phyloP scores from a whole-genome alignment of 2,113 vertebrate species.

The Onychostruthus taczanowskii region DNA sequence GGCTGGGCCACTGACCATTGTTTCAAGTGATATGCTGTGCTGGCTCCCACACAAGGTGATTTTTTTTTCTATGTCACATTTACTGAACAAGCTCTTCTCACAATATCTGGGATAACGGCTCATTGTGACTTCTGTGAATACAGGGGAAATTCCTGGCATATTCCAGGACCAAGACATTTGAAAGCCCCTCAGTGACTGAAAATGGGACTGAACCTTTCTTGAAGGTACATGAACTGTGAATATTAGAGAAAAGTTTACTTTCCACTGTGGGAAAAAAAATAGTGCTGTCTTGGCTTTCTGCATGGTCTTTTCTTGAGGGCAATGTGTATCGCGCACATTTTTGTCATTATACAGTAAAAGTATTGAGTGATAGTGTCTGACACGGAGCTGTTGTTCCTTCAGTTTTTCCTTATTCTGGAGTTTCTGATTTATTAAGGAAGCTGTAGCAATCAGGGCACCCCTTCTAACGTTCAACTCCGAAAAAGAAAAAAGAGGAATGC shows the following conservation, averaged over 20 bases:
- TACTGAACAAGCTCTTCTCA: conserved; percentile 12
- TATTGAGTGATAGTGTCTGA: background rate
- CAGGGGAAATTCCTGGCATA: background rate
- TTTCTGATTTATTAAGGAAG: background rate
- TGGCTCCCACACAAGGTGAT: background rate
- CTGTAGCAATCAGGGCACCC: background rate
- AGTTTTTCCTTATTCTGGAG: background rate
- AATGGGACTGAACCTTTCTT: background rate
- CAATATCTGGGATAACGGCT: background rate
- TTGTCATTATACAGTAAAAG: background rate
- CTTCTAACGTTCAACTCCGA: background rate
- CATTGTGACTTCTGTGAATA: background rate
- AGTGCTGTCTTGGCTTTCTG: background rate
- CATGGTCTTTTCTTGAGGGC: background rate
- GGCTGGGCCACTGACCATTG: conserved; percentile 31
- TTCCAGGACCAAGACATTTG: background rate
- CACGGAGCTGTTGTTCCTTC: background rate
- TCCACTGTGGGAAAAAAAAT: background rate
- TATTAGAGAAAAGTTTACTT: background rate
- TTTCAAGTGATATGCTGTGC: background rate
- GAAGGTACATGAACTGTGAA: background rate
- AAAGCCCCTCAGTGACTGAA: background rate
- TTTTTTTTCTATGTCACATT: background rate
- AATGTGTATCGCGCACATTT: background rate
- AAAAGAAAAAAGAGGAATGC: background rate